Base-by-base conservation (phyloP, 2,113 vertebrate species). In the Pagrus major region DNA sequence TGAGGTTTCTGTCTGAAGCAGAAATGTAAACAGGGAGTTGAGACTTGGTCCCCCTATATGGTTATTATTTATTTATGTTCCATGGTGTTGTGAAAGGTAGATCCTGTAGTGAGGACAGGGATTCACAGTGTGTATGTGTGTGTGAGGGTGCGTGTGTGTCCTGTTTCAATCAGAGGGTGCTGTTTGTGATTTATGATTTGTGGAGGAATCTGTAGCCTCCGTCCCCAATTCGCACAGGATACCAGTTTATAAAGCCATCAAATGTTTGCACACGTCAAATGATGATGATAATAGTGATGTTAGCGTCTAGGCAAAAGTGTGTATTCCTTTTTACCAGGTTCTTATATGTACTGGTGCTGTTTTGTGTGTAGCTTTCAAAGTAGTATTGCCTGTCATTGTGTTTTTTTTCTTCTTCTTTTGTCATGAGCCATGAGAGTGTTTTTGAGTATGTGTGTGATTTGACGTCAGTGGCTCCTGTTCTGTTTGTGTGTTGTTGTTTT, bases 11-110 rank as follows among this genome's bases (percentile, higher is more conserved):
- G 23, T 80, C 44, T 75, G 54, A 75, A 65, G 42, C 44, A 18
- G 20, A 64, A 70, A 56, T 71, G 63, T 71, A 72, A 85, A 82
- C 66, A 72, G 35, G 46, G 64, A 89, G 44, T 63, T 69, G 27
- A 84, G 71, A 63, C 51, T 64, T 21, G 18, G 70, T 55, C 65
- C 20, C 42, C 18, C 54, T 39, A 55, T 88, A 54, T n/a, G n/a
- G n/a, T n/a, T n/a, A n/a, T n/a, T n/a, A n/a, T n/a, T n/a, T n/a
- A n/a, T 79, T 77, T 63, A 35, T 64, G 44, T 77, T 51, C 54
- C 55, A 8, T 21, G 33, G 51, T 54, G 44, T 76, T 64, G 71
- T 39, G 70, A 70, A 78, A 64, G 60, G 55, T 23, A 39, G 25
- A 44, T 46, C 44, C 64, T 44, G 31, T 23, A 16, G 39, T 42